phyloP scores from a whole-genome alignment of 35 echinoderm and acorn worm genomes.

The Antedon bifida region DNA sequence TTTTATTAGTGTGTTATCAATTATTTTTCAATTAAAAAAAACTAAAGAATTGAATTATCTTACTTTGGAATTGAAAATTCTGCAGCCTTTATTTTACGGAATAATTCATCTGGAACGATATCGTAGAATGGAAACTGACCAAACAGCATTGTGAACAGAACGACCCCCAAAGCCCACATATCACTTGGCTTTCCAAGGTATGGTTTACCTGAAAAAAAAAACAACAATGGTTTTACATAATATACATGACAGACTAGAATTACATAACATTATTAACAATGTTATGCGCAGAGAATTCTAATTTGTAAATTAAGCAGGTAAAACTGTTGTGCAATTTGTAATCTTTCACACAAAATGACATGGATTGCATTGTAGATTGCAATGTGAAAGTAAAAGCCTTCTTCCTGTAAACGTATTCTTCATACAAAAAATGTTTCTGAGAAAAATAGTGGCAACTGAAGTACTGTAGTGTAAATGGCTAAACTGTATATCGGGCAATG shows the following conservation, averaged over 20 bases:
- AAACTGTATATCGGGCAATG: no score
- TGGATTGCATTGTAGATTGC: no score
- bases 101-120: slow-evolving; percentile 80
- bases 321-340: no score
- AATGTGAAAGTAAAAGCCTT: no score
- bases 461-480: no score
- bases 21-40: no score
- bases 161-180: slow-evolving; percentile 97
- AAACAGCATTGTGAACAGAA: slow-evolving; percentile 97
- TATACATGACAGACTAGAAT: not conserved
- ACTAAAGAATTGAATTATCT: slow-evolving; percentile 2
- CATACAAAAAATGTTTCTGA: no score
- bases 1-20: not conserved
- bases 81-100: slow-evolving; percentile 96
- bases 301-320: not conserved
- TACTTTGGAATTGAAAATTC: slow-evolving; percentile 92
- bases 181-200: slow-evolving; percentile 97
- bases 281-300: not conserved
- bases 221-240: not conserved
- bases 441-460: no score
- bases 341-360: no score
- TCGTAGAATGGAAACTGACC: slow-evolving; percentile 99
- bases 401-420: no score
- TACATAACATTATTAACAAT: not conserved
- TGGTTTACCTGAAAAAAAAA: slow-evolving; percentile 68